Evolutionary conservation across 2,888 invertebrate species (phyloP).

Genomic region (Plagiodera versicolora): DNA sequence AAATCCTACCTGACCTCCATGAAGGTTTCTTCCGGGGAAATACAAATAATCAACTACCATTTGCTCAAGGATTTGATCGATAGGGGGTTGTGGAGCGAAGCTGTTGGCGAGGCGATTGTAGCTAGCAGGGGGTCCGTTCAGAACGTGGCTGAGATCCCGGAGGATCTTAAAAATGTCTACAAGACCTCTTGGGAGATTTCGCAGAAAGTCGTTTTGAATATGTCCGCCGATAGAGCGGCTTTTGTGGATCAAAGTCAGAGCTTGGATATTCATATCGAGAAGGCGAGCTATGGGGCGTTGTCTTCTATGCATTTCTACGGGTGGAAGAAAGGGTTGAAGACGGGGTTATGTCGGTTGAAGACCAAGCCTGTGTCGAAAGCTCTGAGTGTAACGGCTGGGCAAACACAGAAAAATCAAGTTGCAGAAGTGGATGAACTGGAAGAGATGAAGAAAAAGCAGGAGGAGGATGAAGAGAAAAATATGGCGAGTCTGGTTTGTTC

Average conservation of each 20-base stretch:
- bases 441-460: constrained; percentile 30
- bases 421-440: constrained; percentile 19
- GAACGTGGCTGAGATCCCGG: constrained; percentile 81
- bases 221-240: constrained; percentile 97
- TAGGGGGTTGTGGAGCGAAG: constrained; percentile 87
- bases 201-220: constrained; percentile 87
- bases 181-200: constrained; percentile 98
- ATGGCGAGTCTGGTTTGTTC: constrained; percentile 84
- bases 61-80: constrained; percentile 91
- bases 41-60: constrained; percentile 91
- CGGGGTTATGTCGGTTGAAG: constrained; percentile 97
- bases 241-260: constrained; percentile 99
- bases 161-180: constrained; percentile 82
- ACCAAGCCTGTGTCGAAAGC: constrained; percentile 75
- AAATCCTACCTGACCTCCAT: constrained; percentile 96
- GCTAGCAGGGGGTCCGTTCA: constrained; percentile 91
- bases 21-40: constrained; percentile 93
- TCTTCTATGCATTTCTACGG: constrained; percentile 98
- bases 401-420: background rate
- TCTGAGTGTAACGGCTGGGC: background rate
- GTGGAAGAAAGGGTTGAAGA: constrained; percentile 96
- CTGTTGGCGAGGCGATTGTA: constrained; percentile 93
- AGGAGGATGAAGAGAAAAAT: constrained; percentile 55
- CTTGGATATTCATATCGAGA: constrained; percentile 94
- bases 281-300: constrained; percentile 89